A percentile compares a stretch with the other conserved stretches of the same genome.
These are phyloP conservation scores for Eriosoma lanigerum DNA, from an alignment of 1,140 invertebrate genomes.

Conservation along the genomic window DNA sequence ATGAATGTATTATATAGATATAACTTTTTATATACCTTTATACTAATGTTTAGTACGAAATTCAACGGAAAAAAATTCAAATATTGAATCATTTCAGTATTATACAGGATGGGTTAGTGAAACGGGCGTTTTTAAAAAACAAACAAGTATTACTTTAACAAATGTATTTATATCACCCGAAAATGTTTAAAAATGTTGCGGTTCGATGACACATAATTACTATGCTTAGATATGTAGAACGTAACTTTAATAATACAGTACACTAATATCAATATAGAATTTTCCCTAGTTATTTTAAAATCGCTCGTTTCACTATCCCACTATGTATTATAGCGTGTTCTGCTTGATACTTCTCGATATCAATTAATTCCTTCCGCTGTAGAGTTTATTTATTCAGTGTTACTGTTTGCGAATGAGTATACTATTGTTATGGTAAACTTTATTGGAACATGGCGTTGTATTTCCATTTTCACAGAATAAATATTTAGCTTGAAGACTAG, in stretches of 20 bases:
- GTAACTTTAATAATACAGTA: too few species aligned
- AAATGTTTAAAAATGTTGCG: too few species aligned
- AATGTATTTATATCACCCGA: too few species aligned
- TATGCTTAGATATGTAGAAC: too few species aligned
- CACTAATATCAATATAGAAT: too few species aligned
- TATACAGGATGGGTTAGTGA: background rate
- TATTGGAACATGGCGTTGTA: background rate
- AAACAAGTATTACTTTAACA: too few species aligned
- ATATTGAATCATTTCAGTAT: background rate
- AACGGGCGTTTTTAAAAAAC: too few species aligned
- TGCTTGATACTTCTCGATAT: background rate
- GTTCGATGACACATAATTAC: too few species aligned
- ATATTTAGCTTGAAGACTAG: slow-evolving; percentile 21
- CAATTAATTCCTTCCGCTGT: slow-evolving; percentile 20
- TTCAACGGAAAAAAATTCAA: background rate
- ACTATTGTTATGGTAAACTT: background rate
- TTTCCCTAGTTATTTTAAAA: too few species aligned
- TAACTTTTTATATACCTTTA: background rate
- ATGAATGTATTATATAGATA: background rate
- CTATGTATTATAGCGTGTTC: too few species aligned
- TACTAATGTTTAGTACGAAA: background rate
- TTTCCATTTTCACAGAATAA: slow-evolving; percentile 13
- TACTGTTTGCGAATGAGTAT: slow-evolving; percentile 6
- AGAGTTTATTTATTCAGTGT: slow-evolving; percentile 15
- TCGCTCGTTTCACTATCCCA: too few species aligned